Percentiles rank a stretch among this genome's conserved stretches.
These are phyloP conservation scores for Herpetotheres cachinnans DNA, from an alignment of 2,113 vertebrate species.

Conservation along the genomic window DNA sequence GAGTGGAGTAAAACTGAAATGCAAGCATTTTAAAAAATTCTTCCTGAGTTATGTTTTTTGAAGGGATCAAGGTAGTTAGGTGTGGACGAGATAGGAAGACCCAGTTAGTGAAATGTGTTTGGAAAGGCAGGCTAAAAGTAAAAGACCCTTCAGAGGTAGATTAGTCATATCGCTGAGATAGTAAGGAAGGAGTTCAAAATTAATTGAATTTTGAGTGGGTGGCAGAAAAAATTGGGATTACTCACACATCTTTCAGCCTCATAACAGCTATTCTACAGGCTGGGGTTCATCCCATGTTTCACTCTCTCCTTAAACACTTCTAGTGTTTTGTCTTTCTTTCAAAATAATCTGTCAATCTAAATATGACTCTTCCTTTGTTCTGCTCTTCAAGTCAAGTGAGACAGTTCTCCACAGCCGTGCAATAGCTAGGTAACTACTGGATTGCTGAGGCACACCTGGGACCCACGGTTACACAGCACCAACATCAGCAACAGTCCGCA, in stretches of 20 bases:
- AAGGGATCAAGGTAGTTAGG: not conserved
- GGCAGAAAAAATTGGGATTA: not conserved
- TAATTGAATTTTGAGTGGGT: not conserved
- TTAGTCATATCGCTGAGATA: not conserved
- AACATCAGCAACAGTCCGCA: not conserved
- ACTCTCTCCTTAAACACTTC: not conserved
- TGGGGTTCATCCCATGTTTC: not conserved
- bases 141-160: not conserved
- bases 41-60: not conserved
- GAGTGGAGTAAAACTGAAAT: not conserved
- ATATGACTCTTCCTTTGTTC: not conserved
- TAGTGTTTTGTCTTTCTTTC: not conserved
- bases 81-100: not conserved
- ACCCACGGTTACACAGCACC: not conserved
- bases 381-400: constrained; percentile 29
- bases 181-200: not conserved
- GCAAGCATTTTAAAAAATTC: not conserved
- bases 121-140: not conserved
- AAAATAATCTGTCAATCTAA: not conserved
- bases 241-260: not conserved
- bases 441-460: not conserved
- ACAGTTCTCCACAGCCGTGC: constrained; percentile 80
- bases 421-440: constrained; percentile 8
- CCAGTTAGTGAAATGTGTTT: not conserved
- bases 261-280: not conserved